Evolutionary conservation across 2,888 invertebrate genomes (phyloP), one percentile per base, ranked within the genome.

Genomic region (Eustalomyia histrio): DNA sequence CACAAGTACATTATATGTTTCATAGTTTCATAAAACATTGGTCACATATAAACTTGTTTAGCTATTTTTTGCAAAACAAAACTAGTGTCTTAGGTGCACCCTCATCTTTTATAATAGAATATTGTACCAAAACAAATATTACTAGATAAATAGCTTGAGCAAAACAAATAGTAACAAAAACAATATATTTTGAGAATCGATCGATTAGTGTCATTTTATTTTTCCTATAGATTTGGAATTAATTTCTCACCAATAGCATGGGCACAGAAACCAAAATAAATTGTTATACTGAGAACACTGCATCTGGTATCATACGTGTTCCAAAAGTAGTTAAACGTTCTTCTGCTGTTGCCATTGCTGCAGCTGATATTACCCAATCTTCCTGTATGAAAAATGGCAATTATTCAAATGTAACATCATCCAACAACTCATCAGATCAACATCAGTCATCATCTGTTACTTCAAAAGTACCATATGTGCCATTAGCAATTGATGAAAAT

Each of bases 401-500:
- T 39, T 39, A 35, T 17, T 52, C 50, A 58, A 57, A 52, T 24
- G 52, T 43, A 65, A 64, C 71, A 2, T 50, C 68, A n/a, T 39
- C 60, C 52, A 24, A 18, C 14, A 63, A 68, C 18, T 14, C 35
- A n/a, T 14, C 47, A 43, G 47, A 14, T 47, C 67, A 33, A 50
- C 50, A 39, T 7, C 43, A 16, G 73, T 47, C 72, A 39, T 53
- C 73, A 12, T 16, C 79, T 63, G 63, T 76, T 47, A 14, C 14
- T 10, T 9, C 64, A 9, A 17, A 33, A 29, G 86, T 89, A n/a
- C 87, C 88, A 14, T 87, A 86, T 84, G 84, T 94, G 78, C 92
- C 94, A 67, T 87, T 95, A 80, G 92, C 92, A 85, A 92, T 95
- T 84, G 92, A 94, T 85, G 95, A 95, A 89, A 91, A 93, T 87